phyloP scores from a whole-genome alignment of 2,797 vertebrate species.

The Notamacropus eugenii region DNA sequence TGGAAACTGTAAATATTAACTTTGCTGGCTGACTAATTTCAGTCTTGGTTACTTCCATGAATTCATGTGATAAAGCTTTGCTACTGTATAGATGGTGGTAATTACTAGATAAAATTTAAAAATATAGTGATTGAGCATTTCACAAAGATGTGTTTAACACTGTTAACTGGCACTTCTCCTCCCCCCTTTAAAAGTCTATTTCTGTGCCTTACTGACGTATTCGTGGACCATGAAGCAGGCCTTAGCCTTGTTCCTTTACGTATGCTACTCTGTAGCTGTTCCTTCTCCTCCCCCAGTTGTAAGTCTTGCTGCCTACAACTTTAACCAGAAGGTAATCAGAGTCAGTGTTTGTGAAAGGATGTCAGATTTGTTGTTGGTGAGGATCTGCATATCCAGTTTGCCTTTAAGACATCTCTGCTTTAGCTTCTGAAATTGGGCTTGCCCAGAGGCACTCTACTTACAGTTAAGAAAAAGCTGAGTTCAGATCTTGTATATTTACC shows the following conservation, averaged over 20 bases:
- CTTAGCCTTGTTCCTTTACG: not conserved
- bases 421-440: not conserved
- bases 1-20: not conserved
- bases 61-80: not conserved
- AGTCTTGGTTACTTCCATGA: not conserved
- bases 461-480: not conserved
- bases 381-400: not conserved
- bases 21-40: not conserved
- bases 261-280: not conserved
- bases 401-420: not conserved
- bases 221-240: not conserved
- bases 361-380: not conserved
- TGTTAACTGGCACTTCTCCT: not conserved
- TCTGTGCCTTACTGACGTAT: not conserved
- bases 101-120: not conserved
- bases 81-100: not conserved
- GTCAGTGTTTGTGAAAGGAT: not conserved
- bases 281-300: not conserved
- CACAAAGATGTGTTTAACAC: not conserved
- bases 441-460: not conserved
- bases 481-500: not conserved
- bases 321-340: not conserved
- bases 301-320: not conserved
- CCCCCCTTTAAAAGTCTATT: not conserved
- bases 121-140: not conserved